phyloP scores from a whole-genome alignment of 2,888 invertebrate genomes.

The Tigriopus californicus region DNA sequence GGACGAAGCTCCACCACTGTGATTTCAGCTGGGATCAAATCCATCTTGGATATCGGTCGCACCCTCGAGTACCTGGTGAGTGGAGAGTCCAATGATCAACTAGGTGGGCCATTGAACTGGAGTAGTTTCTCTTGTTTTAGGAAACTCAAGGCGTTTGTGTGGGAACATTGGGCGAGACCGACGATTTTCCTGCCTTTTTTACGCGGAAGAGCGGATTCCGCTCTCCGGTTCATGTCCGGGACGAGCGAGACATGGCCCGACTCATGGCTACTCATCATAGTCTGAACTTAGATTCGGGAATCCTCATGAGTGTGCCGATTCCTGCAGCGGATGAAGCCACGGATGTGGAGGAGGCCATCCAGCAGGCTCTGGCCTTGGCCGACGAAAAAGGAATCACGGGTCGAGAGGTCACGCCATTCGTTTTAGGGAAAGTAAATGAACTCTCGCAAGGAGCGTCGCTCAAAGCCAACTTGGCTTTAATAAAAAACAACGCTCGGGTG shows the following conservation, averaged over 20 bases:
- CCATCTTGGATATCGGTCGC: conserved; percentile 81
- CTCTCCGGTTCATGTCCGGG: conserved; percentile 48
- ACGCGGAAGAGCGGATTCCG: conserved; percentile 48
- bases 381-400: conserved; percentile 43
- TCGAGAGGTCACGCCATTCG: conserved; percentile 79
- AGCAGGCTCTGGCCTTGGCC: conserved; percentile 44
- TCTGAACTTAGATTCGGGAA: conserved; percentile 44
- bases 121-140: conserved; percentile 33
- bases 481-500: conserved; percentile 75
- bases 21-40: conserved; percentile 88
- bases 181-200: conserved; percentile 85
- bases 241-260: conserved; percentile 48
- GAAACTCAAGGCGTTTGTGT: conserved; percentile 87
- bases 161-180: conserved; percentile 44
- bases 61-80: conserved; percentile 43
- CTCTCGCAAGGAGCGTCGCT: conserved; percentile 68
- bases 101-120: no score
- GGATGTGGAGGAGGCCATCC: conserved; percentile 49
- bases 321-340: conserved; percentile 39
- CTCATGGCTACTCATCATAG: conserved; percentile 39
- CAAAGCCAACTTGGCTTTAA: conserved; percentile 63
- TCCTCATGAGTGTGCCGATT: conserved; percentile 76
- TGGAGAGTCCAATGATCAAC: no score
- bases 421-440: conserved; percentile 53
- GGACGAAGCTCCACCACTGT: conserved; percentile 70